Conservation (phyloP, 2,888 invertebrate species). For the Matsumyia berberina region DNA sequence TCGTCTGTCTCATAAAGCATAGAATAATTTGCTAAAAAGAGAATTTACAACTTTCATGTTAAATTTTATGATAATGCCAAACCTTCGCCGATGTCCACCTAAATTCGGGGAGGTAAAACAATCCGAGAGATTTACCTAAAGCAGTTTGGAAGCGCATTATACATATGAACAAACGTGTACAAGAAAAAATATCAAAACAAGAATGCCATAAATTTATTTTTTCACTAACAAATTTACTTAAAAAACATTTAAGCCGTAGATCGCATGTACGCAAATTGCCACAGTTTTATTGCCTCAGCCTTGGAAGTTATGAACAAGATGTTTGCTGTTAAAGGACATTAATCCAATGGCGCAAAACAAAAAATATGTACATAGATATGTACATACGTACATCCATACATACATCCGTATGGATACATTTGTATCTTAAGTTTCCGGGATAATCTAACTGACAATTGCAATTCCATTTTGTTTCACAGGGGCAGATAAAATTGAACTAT, state of each 20-base stretch:
- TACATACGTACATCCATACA: too few relatives aligned
- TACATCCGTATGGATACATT: neutral
- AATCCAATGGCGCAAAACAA: constrained; percentile 23
- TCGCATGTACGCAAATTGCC: constrained; percentile 62
- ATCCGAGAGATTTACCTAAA: constrained; percentile 53
- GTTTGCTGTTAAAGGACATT: constrained; percentile 32
- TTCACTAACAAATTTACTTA: constrained; percentile 27
- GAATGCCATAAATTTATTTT: constrained; percentile 26
- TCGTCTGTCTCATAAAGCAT: constrained; percentile 13
- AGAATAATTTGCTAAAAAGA: constrained; percentile 19
- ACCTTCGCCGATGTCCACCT: constrained; percentile 32
- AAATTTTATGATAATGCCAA: constrained; percentile 21
- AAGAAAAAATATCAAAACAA: constrained; percentile 27
- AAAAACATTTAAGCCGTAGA: constrained; percentile 44
- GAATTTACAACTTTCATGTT: constrained; percentile 8
- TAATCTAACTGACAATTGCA: constrained; percentile 46
- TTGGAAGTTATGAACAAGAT: constrained; percentile 46
- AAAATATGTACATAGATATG: too few relatives aligned
- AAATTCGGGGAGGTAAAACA: constrained; percentile 37
- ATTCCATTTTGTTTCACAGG: constrained; percentile 19
- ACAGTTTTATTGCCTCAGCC: constrained; percentile 53
- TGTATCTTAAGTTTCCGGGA: neutral
- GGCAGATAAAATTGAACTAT: neutral
- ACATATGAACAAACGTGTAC: constrained; percentile 20
- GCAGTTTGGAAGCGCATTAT: constrained; percentile 41